These are phyloP conservation scores for Steinernema hermaphroditum DNA, from an alignment of 2,888 invertebrate genomes.

Conservation along the genomic window DNA sequence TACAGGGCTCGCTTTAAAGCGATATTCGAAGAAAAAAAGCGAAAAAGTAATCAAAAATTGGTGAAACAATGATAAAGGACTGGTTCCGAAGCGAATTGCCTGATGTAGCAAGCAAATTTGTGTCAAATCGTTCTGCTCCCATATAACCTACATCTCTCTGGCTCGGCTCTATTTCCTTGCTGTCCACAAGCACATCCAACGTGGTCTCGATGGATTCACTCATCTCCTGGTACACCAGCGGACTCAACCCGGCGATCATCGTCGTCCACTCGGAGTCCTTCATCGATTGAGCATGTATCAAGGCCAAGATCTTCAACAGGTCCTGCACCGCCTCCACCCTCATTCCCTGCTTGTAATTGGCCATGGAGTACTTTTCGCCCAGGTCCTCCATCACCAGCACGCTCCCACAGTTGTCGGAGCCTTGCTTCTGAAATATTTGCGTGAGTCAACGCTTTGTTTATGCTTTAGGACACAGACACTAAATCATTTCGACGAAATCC, in stretches of 20 bases:
- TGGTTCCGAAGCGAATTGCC: no score
- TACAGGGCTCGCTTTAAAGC: no score
- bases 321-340: slow-evolving; percentile 54
- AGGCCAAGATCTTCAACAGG: slow-evolving; percentile 53
- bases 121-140: neutral
- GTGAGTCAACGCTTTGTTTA: no score
- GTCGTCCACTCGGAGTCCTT: slow-evolving; percentile 57
- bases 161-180: neutral
- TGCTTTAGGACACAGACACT: neutral
- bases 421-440: slow-evolving; percentile 38
- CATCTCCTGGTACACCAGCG: slow-evolving; percentile 41
- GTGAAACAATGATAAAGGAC: no score
- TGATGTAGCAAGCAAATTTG: no score
- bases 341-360: slow-evolving; percentile 37
- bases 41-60: no score
- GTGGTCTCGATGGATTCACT: slow-evolving; percentile 31
- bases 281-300: slow-evolving; percentile 55
- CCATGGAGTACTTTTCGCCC: slow-evolving; percentile 45
- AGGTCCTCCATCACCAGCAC: slow-evolving; percentile 62
- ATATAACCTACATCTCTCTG: slow-evolving; percentile 10
- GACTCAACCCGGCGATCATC: slow-evolving; percentile 38
- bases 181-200: slow-evolving; percentile 21
- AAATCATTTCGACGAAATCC: neutral
- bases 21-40: no score
- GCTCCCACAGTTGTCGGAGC: slow-evolving; percentile 47